Evolutionary conservation across 2,888 invertebrate species (phyloP), one percentile per base, ranked within the genome.

Genomic region (Beris chalybata): DNA sequence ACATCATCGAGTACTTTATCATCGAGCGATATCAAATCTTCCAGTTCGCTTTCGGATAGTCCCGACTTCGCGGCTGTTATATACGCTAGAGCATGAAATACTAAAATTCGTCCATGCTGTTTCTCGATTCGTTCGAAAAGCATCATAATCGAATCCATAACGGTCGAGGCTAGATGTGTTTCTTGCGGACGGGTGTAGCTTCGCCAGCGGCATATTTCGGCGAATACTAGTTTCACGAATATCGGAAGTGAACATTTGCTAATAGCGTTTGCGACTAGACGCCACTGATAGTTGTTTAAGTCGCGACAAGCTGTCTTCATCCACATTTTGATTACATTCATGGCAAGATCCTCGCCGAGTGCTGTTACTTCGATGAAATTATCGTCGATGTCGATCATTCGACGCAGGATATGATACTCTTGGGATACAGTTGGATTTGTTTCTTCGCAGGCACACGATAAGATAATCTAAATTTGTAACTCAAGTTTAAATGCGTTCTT

Each of bases 91-190:
- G 93, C 95, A 76, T 96, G 96, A 74, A 95, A 95, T 0, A 96
- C 96, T 50, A 97, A 82, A 1, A 95, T 89, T 71, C 94, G 87
- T 0, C 96, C 96, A 74, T 95, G 95, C 83, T 96, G 95, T 75
- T 94, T 95, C 78, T 97, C 97, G 71, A 97, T 95, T 72, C 95
- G 85, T 77, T 97, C 96, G 77, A 95, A 97, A 12, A 97, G 83
- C 89, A 96, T 92, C 91, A 95, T 95, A 74, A 97, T 97, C 29
- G 94, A 94, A 78, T 97, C 97, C 92, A 96, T 96, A 0, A 97
- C 96, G 1, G 93, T 95, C 15, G 91, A 93, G 0, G 96, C 95
- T 31, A 99, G 82, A 74, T 94, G 91, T 0, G 96, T 97, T 73
- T 96, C 95, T 71, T 92, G 91, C 0, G 95, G 92, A 74, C 93